Conservation (phyloP, 2,888 invertebrate genomes). For the Caenorhabditis doughertyi region DNA sequence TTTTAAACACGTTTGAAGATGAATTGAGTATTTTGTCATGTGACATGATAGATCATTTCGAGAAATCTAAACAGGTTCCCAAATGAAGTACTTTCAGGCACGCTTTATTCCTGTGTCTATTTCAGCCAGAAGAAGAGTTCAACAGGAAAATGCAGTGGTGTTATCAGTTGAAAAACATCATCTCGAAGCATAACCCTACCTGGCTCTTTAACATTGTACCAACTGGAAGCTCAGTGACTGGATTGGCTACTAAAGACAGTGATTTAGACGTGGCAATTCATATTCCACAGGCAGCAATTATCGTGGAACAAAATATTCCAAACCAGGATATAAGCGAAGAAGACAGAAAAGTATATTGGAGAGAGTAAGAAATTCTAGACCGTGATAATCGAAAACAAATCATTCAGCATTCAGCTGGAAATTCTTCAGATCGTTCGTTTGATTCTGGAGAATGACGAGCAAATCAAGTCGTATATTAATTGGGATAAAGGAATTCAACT, state of each 20-base stretch:
- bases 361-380: slow-evolving; percentile 5
- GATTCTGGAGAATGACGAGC: slow-evolving; percentile 42
- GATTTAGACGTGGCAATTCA: slow-evolving; percentile 68
- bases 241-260: slow-evolving; percentile 56
- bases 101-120: too few relatives aligned
- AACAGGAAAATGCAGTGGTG: slow-evolving; percentile 46
- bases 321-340: background rate
- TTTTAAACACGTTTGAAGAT: background rate
- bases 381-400: too few relatives aligned
- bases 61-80: slow-evolving; percentile 9
- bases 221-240: slow-evolving; percentile 65
- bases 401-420: slow-evolving; percentile 46
- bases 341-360: background rate
- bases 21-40: slow-evolving; percentile 21
- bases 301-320: slow-evolving; percentile 3
- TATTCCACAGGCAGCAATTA: slow-evolving; percentile 56
- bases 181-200: slow-evolving; percentile 29
- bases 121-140: slow-evolving; percentile 54
- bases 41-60: slow-evolving; percentile 21
- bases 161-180: slow-evolving; percentile 28
- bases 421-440: slow-evolving; percentile 65
- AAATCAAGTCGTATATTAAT: slow-evolving; percentile 34
- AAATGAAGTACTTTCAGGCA: too few relatives aligned
- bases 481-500: slow-evolving; percentile 34
- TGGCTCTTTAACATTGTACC: slow-evolving; percentile 65